Percentiles rank a stretch among this genome's conserved stretches.
These are phyloP conservation scores for Cryptocephalus moraei DNA, from an alignment of 2,888 invertebrate species.

Conservation along the genomic window DNA sequence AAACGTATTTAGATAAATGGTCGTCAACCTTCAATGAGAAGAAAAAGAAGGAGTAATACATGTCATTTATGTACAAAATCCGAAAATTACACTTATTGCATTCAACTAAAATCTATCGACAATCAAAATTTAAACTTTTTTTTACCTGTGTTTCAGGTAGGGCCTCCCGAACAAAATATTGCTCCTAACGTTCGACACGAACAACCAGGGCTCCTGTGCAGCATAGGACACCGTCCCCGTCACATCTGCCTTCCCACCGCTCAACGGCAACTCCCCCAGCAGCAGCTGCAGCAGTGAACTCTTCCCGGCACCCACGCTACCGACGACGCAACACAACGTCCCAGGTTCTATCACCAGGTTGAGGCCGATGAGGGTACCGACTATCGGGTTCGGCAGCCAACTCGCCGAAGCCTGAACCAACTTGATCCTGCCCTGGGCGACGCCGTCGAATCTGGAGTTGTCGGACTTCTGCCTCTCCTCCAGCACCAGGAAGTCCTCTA, in stretches of 20 bases:
- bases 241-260: slow-evolving; percentile 49
- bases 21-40: background rate
- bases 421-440: slow-evolving; percentile 9
- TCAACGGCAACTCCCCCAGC: slow-evolving; percentile 59
- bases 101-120: background rate
- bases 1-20: background rate
- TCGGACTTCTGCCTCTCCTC: background rate
- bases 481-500: slow-evolving; percentile 21
- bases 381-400: slow-evolving; percentile 28
- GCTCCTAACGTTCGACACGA: slow-evolving; percentile 59
- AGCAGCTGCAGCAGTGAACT: slow-evolving; percentile 58
- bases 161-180: slow-evolving; percentile 72
- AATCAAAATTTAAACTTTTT: background rate
- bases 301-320: slow-evolving; percentile 63
- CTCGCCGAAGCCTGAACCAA: slow-evolving; percentile 21
- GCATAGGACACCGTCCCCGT: slow-evolving; percentile 60
- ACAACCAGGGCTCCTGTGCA: slow-evolving; percentile 74
- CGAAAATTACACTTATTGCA: no score
- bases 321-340: slow-evolving; percentile 41
- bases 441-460: background rate
- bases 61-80: no score
- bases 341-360: slow-evolving; percentile 42
- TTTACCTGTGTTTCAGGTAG: slow-evolving; percentile 43
- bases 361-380: slow-evolving; percentile 38
- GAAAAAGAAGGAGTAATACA: no score